phyloP scores from a whole-genome alignment of 2,888 invertebrate genomes.

The Agrotis exclamationis region DNA sequence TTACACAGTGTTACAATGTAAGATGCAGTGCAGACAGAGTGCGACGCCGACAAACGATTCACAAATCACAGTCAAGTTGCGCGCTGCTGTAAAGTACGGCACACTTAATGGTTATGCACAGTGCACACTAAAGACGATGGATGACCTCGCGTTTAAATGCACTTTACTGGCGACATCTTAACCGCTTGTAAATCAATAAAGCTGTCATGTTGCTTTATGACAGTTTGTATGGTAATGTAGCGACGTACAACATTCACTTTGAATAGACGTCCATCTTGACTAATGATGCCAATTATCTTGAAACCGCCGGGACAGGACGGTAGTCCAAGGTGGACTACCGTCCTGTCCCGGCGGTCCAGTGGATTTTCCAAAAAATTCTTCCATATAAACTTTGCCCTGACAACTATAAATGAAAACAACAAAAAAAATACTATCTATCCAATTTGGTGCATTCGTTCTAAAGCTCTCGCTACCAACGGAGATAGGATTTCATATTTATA shows the following conservation, averaged over 20 bases:
- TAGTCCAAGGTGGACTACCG: no score
- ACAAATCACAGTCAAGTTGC: conserved; percentile 62
- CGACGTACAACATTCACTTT: conserved; percentile 48
- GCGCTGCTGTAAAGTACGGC: conserved; percentile 58
- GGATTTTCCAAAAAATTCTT: no score
- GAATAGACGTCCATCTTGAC: conserved; percentile 38
- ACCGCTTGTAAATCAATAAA: conserved; percentile 60
- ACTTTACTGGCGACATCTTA: conserved; percentile 58
- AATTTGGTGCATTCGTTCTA: no score
- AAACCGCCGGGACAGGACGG: no score
- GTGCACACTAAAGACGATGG: conserved; percentile 53
- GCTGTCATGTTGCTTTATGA: conserved; percentile 43
- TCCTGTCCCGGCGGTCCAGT: no score
- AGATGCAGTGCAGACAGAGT: conserved; percentile 51
- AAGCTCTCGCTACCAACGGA: no score
- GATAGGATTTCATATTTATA: no score
- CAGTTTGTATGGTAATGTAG: conserved; percentile 31
- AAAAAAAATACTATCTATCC: no score
- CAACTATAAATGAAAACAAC: no score
- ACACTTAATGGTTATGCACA: conserved; percentile 62
- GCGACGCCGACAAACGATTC: conserved; percentile 57
- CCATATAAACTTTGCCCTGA: no score
- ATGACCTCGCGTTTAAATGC: conserved; percentile 57
- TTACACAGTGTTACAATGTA: conserved; percentile 57
- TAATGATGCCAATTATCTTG: conserved; percentile 49